Evolutionary conservation across 2,888 invertebrate genomes (phyloP).

Genomic region (Galerucella nymphaeae): DNA sequence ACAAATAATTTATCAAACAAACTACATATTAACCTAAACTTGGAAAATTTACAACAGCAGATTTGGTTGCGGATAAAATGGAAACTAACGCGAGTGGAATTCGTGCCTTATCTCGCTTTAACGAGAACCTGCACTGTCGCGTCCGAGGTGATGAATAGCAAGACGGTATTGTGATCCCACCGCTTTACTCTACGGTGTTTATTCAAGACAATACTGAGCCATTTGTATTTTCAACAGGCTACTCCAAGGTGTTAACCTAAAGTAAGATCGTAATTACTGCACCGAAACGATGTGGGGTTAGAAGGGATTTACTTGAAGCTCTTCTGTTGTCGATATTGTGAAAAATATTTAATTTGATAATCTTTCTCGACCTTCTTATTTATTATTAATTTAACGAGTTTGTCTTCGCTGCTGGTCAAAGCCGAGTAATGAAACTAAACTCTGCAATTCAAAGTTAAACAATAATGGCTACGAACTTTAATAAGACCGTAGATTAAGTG

Average conservation of each 20-base stretch:
- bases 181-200: slow-evolving; percentile 15
- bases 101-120: slow-evolving; percentile 33
- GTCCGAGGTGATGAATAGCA: slow-evolving; percentile 27
- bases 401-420: slow-evolving; percentile 15
- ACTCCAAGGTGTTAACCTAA: slow-evolving; percentile 29
- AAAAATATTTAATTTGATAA: not conserved
- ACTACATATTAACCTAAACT: slow-evolving; percentile 16
- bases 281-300: slow-evolving; percentile 12
- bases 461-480: not conserved
- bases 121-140: slow-evolving; percentile 21
- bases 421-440: slow-evolving; percentile 9
- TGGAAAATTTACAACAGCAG: slow-evolving; percentile 12
- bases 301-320: slow-evolving; percentile 16
- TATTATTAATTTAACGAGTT: slow-evolving; percentile 1
- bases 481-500: slow-evolving; percentile 11
- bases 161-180: slow-evolving; percentile 5
- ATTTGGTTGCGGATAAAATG: slow-evolving; percentile 19
- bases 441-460: slow-evolving; percentile 6
- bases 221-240: slow-evolving; percentile 21
- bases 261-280: slow-evolving; percentile 35
- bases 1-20: slow-evolving; percentile 19
- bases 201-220: slow-evolving; percentile 26
- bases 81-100: slow-evolving; percentile 20
- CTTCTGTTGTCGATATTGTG: too few species aligned
- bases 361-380: too few species aligned